phyloP scores from a whole-genome alignment of 1,140 invertebrate genomes.

The Ceratina australensis region DNA sequence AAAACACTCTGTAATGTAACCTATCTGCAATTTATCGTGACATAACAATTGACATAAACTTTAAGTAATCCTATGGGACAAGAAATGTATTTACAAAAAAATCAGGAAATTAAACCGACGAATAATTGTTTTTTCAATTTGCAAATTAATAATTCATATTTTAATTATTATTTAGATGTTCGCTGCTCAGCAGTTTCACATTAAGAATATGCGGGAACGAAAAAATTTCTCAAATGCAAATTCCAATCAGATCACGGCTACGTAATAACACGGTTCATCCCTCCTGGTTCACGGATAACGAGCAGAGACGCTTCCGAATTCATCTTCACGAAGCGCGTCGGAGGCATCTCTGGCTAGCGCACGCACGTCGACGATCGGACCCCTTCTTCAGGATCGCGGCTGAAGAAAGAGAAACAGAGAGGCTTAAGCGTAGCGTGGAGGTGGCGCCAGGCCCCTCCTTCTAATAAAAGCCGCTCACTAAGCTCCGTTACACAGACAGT shows the following conservation, averaged over 20 bases:
- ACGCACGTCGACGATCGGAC: neutral
- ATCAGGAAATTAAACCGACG: no score
- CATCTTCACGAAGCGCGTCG: conserved; percentile 16
- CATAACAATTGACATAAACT: neutral
- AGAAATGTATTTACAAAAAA: no score
- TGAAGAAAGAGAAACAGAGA: conserved; percentile 47
- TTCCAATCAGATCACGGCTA: neutral
- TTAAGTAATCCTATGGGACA: conserved; percentile 1
- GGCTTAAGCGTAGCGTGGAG: conserved; percentile 74
- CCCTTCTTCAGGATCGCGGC: conserved; percentile 33
- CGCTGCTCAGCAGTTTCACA: no score
- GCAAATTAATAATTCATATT: no score
- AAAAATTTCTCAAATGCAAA: neutral
- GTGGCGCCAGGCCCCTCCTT: conserved; percentile 78
- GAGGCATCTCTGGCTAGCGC: neutral
- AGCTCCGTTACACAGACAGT: conserved; percentile 78
- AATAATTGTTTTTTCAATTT: no score
- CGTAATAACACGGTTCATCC: no score
- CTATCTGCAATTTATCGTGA: neutral
- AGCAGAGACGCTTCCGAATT: neutral
- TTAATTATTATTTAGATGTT: no score
- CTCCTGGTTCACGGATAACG: neutral
- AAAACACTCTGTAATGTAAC: neutral
- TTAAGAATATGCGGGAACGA: no score
- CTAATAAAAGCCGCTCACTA: conserved; percentile 80